These are phyloP conservation scores for Zaprionus gabonicus DNA, from an alignment of 1,140 invertebrate species.

Conservation along the genomic window DNA sequence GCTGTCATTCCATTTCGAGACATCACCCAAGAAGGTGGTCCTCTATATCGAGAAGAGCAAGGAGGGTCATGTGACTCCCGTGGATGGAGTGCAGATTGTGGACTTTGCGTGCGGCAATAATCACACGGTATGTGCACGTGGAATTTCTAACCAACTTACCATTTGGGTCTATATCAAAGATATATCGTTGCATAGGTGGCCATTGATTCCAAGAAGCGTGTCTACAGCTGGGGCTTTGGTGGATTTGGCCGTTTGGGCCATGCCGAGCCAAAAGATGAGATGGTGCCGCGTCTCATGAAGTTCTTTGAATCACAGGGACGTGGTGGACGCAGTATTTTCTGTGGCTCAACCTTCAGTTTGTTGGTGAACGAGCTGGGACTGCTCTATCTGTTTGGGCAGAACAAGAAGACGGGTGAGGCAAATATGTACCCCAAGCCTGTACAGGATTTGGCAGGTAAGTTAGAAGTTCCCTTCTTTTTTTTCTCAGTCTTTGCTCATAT, in stretches of 20 bases:
- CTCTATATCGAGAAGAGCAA: conserved; percentile 95
- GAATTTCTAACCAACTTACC: too few relatives aligned
- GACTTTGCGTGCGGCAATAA: conserved; percentile 96
- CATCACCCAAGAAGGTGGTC: conserved; percentile 92
- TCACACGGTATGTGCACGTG: conserved; percentile 89
- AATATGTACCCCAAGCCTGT: conserved; percentile 98
- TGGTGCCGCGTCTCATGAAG: conserved; percentile 95
- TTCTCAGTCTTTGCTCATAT: not conserved
- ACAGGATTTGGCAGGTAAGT: conserved; percentile 91
- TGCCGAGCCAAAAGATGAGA: conserved; percentile 95
- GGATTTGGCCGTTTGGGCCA: conserved; percentile 96
- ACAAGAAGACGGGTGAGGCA: conserved; percentile 95
- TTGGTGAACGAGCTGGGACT: conserved; percentile 92
- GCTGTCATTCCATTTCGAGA: conserved; percentile 93
- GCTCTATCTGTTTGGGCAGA: conserved; percentile 95
- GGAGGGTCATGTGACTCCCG: conserved; percentile 92
- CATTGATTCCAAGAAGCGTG: conserved; percentile 93
- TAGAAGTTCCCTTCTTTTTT: not conserved
- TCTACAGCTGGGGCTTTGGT: conserved; percentile 97
- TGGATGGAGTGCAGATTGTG: conserved; percentile 94
- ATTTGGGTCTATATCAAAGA: not conserved
- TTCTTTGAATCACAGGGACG: conserved; percentile 93
- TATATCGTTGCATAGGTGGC: conserved; percentile 87
- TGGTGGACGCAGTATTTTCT: conserved; percentile 91
- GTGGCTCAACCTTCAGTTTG: conserved; percentile 94